Evolutionary conservation across 1,140 invertebrate genomes (phyloP), one percentile per base, ranked within the genome.

Genomic region (Drusus annulatus): DNA sequence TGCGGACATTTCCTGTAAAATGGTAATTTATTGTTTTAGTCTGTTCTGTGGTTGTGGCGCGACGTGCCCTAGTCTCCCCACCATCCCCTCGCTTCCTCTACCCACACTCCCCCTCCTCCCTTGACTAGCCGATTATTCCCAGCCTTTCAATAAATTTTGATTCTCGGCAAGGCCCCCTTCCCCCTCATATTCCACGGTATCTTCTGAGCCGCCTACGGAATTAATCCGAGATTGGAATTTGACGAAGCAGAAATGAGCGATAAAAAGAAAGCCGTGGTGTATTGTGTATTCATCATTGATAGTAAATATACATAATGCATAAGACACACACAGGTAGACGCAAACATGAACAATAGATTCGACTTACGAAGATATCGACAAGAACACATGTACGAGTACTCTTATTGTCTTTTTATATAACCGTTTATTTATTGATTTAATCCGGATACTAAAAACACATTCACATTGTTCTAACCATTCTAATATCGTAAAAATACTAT

Each of bases 1-100:
- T 83, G 81, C 81, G 80, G 81, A 80, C 79, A 80, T 79, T 83
- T 83, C 81, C 81, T 68, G 81, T 83, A 76, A 83, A 82, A 80
- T 78, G 81, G 81, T 80, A 83, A 83, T 83, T 83, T 83, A 83
- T 83, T 80, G 81, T 83, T 82, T 76, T 63, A 25, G 78, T 68
- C 76, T 78, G 63, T 19, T 62, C 63, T 65, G 17, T 16, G 52
- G 75, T 74, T 31, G 58, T 56, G 76, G 58, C 60, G 45, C 45
- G 56, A 80, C 74, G 28, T 23, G 79, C 60, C 36, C 23, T 28
- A 17, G 8, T 45, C 36, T 13, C 36, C 36, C 36, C 36, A 28
- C 36, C 31, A 36, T 45, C 36, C 7, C 36, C 52, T 5, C 23
- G 4, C 51, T 15, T 54, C 21, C 23, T 28, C 17, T 10, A 76